phyloP scores from a whole-genome alignment of 2,113 vertebrate species.

The Cepphus grylle region DNA sequence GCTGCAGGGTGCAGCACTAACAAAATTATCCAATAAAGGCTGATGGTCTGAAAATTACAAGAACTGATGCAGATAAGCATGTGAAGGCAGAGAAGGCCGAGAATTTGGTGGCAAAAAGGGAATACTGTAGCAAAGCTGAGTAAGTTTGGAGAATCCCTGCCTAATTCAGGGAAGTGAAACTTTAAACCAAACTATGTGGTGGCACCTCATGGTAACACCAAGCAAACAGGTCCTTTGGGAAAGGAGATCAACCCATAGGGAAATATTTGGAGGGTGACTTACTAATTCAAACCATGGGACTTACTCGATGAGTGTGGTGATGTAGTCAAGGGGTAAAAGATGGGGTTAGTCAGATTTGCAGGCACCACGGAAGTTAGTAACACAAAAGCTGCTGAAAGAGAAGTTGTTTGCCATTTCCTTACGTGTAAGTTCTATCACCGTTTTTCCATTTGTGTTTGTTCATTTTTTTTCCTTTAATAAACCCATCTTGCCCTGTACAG shows the following conservation, averaged over 20 bases:
- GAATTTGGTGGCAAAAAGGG: neutral
- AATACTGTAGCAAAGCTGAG: neutral
- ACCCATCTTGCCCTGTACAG: neutral
- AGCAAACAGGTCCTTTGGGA: neutral
- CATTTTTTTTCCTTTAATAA: neutral
- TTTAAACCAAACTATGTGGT: neutral
- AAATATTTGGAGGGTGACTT: neutral
- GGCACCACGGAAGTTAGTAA: neutral
- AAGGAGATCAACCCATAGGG: neutral
- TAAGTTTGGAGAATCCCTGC: neutral
- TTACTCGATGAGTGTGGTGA: neutral
- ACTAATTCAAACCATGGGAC: neutral
- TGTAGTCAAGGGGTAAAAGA: neutral
- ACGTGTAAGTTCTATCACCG: neutral
- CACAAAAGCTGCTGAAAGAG: neutral
- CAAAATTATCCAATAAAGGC: neutral
- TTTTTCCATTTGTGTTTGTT: neutral
- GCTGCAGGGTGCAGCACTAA: neutral
- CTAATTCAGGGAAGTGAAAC: neutral
- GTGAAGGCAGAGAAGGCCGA: neutral
- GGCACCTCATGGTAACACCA: neutral
- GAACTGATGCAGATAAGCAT: neutral
- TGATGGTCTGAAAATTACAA: neutral
- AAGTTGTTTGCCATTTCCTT: neutral
- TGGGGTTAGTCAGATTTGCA: neutral